Conservation (phyloP, 1,140 invertebrate species). For the Akabosia matsudoensis region DNA sequence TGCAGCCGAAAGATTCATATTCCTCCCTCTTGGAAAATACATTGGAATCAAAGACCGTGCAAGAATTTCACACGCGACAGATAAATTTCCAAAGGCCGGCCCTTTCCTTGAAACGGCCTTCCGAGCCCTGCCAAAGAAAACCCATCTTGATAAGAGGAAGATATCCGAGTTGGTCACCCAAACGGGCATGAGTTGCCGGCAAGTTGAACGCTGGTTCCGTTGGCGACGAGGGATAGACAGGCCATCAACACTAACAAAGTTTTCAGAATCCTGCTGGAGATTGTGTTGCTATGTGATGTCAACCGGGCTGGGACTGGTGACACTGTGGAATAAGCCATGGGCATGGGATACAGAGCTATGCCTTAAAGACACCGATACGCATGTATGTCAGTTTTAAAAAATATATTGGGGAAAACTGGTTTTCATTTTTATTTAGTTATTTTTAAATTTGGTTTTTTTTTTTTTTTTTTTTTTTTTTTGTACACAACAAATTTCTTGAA, state of each 20-base stretch:
- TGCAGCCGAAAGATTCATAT: not conserved
- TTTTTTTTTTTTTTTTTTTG: conserved; percentile 7
- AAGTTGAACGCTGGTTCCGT: conserved; percentile 86
- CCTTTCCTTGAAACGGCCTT: conserved; percentile 69
- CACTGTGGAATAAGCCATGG: conserved; percentile 91
- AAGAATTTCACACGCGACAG: no score
- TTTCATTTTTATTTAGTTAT: not conserved
- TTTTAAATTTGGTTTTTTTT: no score
- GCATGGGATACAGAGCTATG: conserved; percentile 88
- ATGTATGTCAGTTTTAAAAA: conserved; percentile 48
- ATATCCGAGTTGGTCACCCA: conserved; percentile 78
- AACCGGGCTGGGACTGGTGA: conserved; percentile 77
- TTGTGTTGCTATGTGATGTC: conserved; percentile 80
- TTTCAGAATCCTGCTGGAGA: conserved; percentile 86
- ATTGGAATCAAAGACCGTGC: not conserved
- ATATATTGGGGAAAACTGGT: no score
- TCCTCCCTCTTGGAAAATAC: not conserved
- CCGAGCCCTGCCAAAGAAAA: conserved; percentile 60
- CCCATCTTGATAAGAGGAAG: no score
- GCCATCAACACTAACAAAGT: conserved; percentile 82
- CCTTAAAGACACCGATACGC: conserved; percentile 75
- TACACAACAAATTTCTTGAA: no score
- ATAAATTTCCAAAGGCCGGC: conserved; percentile 62
- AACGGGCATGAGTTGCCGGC: conserved; percentile 77
- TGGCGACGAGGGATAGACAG: conserved; percentile 74